These are phyloP conservation scores for Caerostris extrusa DNA, from an alignment of 1,140 invertebrate genomes.

Conservation along the genomic window DNA sequence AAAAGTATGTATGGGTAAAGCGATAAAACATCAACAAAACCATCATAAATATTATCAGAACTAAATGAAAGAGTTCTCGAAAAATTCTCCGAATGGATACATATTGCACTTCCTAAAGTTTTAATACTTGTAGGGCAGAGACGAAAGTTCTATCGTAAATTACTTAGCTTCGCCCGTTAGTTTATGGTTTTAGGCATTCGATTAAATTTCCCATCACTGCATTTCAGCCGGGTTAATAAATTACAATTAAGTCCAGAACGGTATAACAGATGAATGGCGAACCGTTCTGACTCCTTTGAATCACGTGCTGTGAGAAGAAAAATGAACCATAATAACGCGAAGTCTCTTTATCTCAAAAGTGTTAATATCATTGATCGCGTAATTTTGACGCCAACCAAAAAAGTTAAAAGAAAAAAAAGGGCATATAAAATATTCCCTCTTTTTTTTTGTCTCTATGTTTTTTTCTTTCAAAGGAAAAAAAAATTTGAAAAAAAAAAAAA, in stretches of 20 bases:
- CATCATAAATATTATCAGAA: neutral
- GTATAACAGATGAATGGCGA: conserved; percentile 46
- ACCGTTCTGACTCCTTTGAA: conserved; percentile 19
- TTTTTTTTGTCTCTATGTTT: conserved; percentile 8
- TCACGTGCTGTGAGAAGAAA: conserved; percentile 51
- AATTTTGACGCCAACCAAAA: conserved; percentile 31
- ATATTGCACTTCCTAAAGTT: conserved; percentile 45
- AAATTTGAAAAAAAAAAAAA: neutral
- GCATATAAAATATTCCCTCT: neutral
- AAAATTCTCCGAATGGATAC: conserved; percentile 43
- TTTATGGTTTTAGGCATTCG: conserved; percentile 54
- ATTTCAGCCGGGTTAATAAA: conserved; percentile 65
- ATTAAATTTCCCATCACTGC: conserved; percentile 64
- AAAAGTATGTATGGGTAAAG: too few relatives aligned
- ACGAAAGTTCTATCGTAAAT: conserved; percentile 43
- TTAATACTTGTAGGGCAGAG: neutral
- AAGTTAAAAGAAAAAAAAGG: neutral
- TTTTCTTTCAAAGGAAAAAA: neutral
- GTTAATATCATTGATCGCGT: conserved; percentile 69
- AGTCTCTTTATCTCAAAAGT: conserved; percentile 62
- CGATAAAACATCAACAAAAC: too few relatives aligned
- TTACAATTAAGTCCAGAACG: neutral
- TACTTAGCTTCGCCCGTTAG: neutral
- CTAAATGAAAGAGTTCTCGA: conserved; percentile 15
- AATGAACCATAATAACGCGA: conserved; percentile 59